A percentile compares a stretch with the other conserved stretches of the same genome.
phyloP scores from a whole-genome alignment of 2,888 invertebrate species.

The Trimorus sp. region DNA sequence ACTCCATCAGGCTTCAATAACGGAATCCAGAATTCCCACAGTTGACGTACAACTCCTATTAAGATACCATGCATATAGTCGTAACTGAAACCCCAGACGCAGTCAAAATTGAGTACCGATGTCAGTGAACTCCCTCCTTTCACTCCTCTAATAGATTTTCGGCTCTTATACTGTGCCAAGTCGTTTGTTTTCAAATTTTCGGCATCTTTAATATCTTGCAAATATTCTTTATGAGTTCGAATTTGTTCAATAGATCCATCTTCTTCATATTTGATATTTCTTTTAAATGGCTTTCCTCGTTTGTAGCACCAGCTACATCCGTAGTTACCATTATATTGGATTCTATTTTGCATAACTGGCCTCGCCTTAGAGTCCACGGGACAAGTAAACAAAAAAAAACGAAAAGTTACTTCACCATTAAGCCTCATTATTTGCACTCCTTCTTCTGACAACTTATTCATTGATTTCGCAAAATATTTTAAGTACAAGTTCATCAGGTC shows the following conservation, averaged over 20 bases:
- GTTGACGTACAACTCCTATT: constrained; percentile 33
- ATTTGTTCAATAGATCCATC: not conserved
- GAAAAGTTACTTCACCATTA: not conserved
- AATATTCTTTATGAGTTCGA: constrained; percentile 1
- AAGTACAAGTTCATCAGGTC: constrained; percentile 29
- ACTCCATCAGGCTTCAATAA: not conserved
- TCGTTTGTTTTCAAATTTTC: not conserved
- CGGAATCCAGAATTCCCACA: constrained; percentile 40
- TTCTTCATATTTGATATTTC: constrained; percentile 3
- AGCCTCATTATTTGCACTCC: constrained; percentile 6
- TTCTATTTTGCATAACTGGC: constrained; percentile 12
- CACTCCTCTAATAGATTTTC: constrained; percentile 3
- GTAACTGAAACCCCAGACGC: constrained; percentile 54
- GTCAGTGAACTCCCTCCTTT: constrained; percentile 30
- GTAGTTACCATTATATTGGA: constrained; percentile 17
- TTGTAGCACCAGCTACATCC: constrained; percentile 25
- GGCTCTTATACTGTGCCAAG: no score
- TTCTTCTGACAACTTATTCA: constrained; percentile 6
- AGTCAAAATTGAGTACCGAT: constrained; percentile 39
- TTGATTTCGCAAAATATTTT: constrained; percentile 3
- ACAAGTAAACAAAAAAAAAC: constrained; percentile 24
- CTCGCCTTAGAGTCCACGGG: constrained; percentile 23
- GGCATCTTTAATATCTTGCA: constrained; percentile 21
- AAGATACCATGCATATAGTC: constrained; percentile 59
- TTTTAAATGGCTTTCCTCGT: not conserved